Conservation (phyloP, 2,888 invertebrate genomes). For the Willowsia nigromaculata region DNA sequence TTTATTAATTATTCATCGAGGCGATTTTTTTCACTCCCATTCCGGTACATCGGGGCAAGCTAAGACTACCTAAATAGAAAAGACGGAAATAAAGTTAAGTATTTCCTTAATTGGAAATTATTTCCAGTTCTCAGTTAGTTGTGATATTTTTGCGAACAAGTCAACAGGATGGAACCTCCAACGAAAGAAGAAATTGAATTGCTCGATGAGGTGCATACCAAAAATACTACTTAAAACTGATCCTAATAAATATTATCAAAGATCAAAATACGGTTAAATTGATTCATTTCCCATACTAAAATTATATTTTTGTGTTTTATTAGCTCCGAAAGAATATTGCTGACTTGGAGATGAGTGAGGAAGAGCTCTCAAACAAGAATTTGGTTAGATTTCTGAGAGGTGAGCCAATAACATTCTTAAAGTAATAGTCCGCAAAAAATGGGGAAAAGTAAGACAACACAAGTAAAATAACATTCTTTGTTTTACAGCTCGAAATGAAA, state of each 20-base stretch:
- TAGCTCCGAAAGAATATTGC: constrained; percentile 58
- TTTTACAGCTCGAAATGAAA: constrained; percentile 61
- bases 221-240: no score
- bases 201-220: not conserved
- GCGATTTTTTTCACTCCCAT: not conserved
- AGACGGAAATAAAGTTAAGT: not conserved
- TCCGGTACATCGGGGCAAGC: not conserved
- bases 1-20: not conserved
- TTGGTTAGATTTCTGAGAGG: constrained; percentile 65
- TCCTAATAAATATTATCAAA: no score
- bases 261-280: no score
- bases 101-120: no score
- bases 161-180: not conserved
- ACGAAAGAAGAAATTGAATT: not conserved
- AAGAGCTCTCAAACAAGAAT: constrained; percentile 50
- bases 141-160: not conserved
- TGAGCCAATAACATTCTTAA: not conserved
- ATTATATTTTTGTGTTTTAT: not conserved
- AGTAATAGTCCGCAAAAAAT: not conserved
- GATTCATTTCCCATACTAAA: no score
- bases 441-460: not conserved
- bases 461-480: not conserved
- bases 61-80: not conserved
- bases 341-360: constrained; percentile 56
- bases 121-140: no score